A percentile compares a stretch with the other conserved stretches of the same genome.
These are phyloP conservation scores for Todiramphus chloris DNA, from an alignment of 2,113 vertebrate genomes.

Conservation along the genomic window DNA sequence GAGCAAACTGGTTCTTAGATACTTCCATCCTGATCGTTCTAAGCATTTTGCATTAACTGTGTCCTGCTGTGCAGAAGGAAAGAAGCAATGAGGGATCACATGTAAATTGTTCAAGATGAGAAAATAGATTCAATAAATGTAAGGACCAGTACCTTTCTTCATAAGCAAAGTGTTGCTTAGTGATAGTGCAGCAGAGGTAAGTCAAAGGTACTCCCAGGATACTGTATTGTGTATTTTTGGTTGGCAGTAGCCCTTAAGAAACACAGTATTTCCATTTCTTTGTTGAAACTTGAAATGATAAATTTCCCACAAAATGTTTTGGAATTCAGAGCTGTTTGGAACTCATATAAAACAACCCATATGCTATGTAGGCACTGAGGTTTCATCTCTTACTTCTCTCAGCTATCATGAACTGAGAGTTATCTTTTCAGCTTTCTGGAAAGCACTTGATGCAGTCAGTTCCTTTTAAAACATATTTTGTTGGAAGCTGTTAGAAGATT, in stretches of 20 bases:
- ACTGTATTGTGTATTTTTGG: not conserved
- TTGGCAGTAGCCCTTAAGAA: not conserved
- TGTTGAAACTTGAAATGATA: not conserved
- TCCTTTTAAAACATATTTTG: constrained; percentile 55
- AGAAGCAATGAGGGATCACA: not conserved
- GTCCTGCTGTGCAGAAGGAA: not conserved
- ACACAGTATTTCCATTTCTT: not conserved
- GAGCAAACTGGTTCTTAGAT: not conserved
- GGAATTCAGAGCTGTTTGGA: not conserved
- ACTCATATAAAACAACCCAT: not conserved
- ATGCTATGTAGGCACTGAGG: not conserved
- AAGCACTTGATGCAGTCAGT: constrained; percentile 46
- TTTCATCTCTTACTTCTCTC: constrained; percentile 18
- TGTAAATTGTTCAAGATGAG: not conserved
- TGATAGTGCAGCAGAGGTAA: not conserved
- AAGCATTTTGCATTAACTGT: not conserved
- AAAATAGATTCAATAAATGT: not conserved
- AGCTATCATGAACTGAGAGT: not conserved
- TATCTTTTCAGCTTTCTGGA: constrained; percentile 33
- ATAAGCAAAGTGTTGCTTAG: not conserved
- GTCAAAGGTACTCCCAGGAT: not conserved
- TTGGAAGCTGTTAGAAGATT: constrained; percentile 64
- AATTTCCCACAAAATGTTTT: not conserved
- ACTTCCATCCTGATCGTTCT: not conserved
- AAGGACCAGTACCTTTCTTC: not conserved